Base-by-base conservation (phyloP, 2,113 vertebrate genomes). In the Alligator sinensis region DNA sequence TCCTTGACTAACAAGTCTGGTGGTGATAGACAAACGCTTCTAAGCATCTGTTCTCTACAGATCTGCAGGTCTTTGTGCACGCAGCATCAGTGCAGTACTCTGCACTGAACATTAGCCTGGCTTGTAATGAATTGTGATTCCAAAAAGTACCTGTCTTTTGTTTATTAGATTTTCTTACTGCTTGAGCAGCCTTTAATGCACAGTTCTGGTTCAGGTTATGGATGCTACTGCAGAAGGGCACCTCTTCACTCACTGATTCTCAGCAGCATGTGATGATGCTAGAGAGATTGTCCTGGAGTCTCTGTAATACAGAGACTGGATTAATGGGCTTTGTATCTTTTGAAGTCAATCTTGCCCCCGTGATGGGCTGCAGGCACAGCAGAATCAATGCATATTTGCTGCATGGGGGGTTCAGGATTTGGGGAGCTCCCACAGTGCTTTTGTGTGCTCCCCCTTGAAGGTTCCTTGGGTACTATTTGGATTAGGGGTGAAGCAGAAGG, bases 401-500 rank as follows among this genome's bases (percentile, higher is more conserved):
- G 30, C 30, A 21, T 0, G 0, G 17, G 4, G 6, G 0, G 16
- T 0, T 0, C 22, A 60, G 63, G 17, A 2, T 27, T 2, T 47
- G 60, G 85, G 55, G 47, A 59, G 9, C 9, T 57, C 75, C 7
- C 60, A 78, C 25, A 30, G 25, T 57, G 55, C 24, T 22, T 21
- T 19, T 74, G 70, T 74, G 21, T 74, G 47, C 47, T 74, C 12
- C 22, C 47, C 47, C 47, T 9, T 47, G 47, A 9, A 47, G 47
- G 47, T 47, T 47, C 47, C 47, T 47, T 47, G 47, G 47, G 47
- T 47, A 47, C 47, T 47, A 47, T 38, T 24, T 74, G 34, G 34
- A 47, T 74, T 74, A 11, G 34, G 34, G 34, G 19, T 74, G 70
- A 13, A 74, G 14, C 34, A 77, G 82, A 61, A 55, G 4, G 22